These are phyloP conservation scores for Ailuropoda melanoleuca DNA, from an alignment of 2,113 vertebrate genomes.

Conservation along the genomic window DNA sequence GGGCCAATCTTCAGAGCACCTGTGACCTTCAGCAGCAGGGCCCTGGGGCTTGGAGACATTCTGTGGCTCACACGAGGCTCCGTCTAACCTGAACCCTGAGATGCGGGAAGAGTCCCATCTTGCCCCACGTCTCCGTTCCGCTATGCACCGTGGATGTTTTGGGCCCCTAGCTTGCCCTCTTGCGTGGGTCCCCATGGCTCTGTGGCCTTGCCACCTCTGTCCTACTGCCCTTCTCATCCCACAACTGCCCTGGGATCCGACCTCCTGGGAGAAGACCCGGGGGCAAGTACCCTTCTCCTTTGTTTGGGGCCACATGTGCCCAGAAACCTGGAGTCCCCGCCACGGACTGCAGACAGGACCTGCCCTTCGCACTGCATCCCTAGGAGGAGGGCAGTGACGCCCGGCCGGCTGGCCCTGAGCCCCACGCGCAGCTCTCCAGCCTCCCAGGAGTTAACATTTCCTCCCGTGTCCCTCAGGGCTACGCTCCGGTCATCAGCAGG, in stretches of 20 bases:
- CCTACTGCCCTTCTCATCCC: no score
- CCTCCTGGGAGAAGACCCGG: no score
- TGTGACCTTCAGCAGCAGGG: no score
- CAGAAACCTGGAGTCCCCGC: background rate
- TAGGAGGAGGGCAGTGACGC: fast-evolving
- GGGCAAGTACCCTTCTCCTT: background rate
- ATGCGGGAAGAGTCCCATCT: fast-evolving
- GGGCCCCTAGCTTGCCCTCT: fast-evolving
- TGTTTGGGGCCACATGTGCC: fast-evolving
- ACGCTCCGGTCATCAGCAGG: background rate
- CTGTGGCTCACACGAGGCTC: fast-evolving
- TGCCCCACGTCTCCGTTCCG: fast-evolving
- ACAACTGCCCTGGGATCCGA: no score
- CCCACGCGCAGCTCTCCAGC: no score
- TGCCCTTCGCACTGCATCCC: fast-evolving
- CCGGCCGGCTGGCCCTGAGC: no score
- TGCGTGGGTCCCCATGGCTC: background rate
- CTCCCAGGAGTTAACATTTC: fast-evolving
- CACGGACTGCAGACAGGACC: fast-evolving
- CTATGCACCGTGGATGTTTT: fast-evolving
- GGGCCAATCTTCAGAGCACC: fast-evolving
- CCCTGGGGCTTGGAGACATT: fast-evolving
- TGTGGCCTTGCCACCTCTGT: fast-evolving
- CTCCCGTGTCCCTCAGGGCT: no score
- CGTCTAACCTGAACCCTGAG: fast-evolving